Percentiles rank a stretch among this genome's conserved stretches.
Evolutionary conservation across 2,797 vertebrate species (phyloP).

Genomic region (Parotocinclus haroldoi): DNA sequence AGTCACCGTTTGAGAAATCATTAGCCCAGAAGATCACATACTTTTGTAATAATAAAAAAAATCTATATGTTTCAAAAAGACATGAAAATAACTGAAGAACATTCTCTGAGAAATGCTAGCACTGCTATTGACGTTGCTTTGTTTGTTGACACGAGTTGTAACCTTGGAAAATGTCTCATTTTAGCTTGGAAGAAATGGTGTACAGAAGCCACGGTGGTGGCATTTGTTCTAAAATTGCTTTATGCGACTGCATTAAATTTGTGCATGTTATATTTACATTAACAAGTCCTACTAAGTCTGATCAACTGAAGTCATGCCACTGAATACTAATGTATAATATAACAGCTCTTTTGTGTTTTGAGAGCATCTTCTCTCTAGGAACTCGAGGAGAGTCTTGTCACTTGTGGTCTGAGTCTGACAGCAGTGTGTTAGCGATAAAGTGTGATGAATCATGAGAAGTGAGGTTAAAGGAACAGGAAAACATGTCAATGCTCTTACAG

Average conservation of each 20-base stretch:
- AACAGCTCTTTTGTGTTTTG: slow-evolving; percentile 4
- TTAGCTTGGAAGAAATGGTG: no score
- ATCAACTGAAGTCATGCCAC: neutral
- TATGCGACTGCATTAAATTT: neutral
- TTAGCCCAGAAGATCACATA: no score
- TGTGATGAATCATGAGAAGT: neutral
- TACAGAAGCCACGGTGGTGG: no score
- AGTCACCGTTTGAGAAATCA: no score
- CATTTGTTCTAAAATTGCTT: no score
- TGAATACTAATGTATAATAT: slow-evolving; percentile 27
- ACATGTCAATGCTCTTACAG: slow-evolving; percentile 11
- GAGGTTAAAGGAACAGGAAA: neutral
- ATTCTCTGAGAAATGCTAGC: no score
- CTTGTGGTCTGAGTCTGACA: slow-evolving; percentile 15
- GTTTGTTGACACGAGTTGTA: no score
- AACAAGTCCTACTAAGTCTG: slow-evolving; percentile 1
- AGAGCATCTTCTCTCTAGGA: slow-evolving; percentile 4
- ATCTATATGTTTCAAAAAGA: no score
- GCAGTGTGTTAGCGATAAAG: neutral
- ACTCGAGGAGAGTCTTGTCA: slow-evolving; percentile 7
- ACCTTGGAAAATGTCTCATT: no score
- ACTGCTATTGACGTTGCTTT: no score
- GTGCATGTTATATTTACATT: slow-evolving; percentile 6
- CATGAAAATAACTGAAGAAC: no score
- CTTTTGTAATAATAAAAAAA: no score